These are phyloP conservation scores for Anoplolepis gracilipes DNA, from an alignment of 1,140 invertebrate species.

Conservation along the genomic window DNA sequence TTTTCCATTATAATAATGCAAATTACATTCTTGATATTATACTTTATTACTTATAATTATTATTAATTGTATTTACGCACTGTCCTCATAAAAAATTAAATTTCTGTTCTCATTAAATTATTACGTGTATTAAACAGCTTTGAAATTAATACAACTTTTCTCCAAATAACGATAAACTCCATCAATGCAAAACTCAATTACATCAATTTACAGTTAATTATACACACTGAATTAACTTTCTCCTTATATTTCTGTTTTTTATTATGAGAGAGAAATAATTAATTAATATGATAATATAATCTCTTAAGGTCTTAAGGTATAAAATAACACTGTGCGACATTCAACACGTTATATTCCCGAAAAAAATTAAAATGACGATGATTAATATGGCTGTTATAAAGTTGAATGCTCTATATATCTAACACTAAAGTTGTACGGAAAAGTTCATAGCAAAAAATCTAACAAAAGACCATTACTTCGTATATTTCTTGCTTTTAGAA, in stretches of 20 bases:
- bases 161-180: not conserved
- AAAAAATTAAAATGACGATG: conserved; percentile 31
- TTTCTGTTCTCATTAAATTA: not conserved
- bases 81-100: not conserved
- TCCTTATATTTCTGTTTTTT: not conserved
- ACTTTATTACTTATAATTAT: not conserved
- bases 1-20: not conserved
- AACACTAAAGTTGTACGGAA: conserved; percentile 16
- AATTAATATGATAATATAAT: not conserved
- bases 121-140: not conserved
- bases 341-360: not conserved
- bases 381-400: not conserved
- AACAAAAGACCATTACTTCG: not conserved
- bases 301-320: not conserved
- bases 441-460: conserved; percentile 20
- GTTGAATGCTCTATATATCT: not conserved
- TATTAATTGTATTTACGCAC: not conserved
- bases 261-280: not conserved
- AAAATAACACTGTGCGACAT: conserved; percentile 1
- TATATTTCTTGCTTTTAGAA: conserved; percentile 8
- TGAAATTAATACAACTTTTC: not conserved
- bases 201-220: not conserved
- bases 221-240: not conserved
- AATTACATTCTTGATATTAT: not conserved
- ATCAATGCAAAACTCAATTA: not conserved